These are phyloP conservation scores for Thinocorus orbignyianus DNA, from an alignment of 2,113 vertebrate species.

Conservation along the genomic window DNA sequence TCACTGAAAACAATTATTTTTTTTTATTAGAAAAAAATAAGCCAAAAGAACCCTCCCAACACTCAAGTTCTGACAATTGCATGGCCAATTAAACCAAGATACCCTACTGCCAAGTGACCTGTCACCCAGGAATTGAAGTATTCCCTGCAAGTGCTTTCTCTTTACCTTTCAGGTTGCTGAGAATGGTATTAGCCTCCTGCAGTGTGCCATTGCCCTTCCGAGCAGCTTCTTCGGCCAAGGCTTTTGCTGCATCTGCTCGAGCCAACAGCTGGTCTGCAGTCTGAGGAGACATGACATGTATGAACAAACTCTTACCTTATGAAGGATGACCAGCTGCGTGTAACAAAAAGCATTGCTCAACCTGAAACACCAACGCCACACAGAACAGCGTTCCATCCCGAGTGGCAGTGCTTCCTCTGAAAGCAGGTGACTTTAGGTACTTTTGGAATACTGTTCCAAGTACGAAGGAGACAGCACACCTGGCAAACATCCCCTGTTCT, in stretches of 20 bases:
- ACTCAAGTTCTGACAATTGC: background rate
- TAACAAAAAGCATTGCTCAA: background rate
- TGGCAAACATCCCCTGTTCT: background rate
- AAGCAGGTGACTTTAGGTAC: background rate
- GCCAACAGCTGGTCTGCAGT: conserved; percentile 96
- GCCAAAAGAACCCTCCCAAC: background rate
- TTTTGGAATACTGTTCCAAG: background rate
- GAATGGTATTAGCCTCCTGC: conserved; percentile 90
- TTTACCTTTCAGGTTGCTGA: conserved; percentile 89
- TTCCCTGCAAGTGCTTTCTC: background rate
- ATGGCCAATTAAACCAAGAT: background rate
- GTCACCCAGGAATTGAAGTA: background rate
- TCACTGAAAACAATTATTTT: background rate
- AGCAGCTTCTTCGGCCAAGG: conserved; percentile 91
- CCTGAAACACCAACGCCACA: background rate
- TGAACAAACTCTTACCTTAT: background rate
- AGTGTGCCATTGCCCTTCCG: conserved; percentile 88
- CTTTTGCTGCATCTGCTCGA: conserved; percentile 93
- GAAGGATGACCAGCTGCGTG: background rate
- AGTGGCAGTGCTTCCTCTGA: background rate
- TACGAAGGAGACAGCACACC: background rate
- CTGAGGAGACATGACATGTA: conserved; percentile 62
- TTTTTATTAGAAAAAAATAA: background rate
- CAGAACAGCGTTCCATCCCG: background rate
- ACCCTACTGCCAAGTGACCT: background rate